A percentile compares a stretch with the other conserved stretches of the same genome.
phyloP scores from a whole-genome alignment of 2,888 invertebrate genomes.

The Orthosia gracilis region DNA sequence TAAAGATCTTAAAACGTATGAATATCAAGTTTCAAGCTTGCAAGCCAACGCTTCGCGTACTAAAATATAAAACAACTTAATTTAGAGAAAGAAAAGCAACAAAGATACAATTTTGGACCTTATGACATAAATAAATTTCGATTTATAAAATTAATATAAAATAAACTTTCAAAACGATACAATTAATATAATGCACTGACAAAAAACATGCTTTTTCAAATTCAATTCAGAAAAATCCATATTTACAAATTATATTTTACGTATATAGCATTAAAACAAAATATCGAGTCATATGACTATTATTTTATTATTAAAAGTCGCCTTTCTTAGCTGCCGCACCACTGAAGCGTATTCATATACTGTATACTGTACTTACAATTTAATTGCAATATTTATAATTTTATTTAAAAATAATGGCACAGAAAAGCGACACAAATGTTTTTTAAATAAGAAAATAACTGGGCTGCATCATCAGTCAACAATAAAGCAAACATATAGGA shows the following conservation, averaged over 20 bases:
- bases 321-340: conserved; percentile 66
- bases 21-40: too few relatives aligned
- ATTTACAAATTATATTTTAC: conserved; percentile 26
- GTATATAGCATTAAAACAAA: conserved; percentile 34
- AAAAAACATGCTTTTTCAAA: conserved; percentile 12
- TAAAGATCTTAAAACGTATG: too few relatives aligned
- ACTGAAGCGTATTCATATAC: conserved; percentile 59
- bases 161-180: conserved; percentile 32
- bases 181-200: conserved; percentile 15
- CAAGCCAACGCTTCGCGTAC: too few relatives aligned
- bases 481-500: conserved; percentile 16
- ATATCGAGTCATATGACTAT: conserved; percentile 14
- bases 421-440: conserved; percentile 4
- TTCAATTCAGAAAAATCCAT: conserved; percentile 27
- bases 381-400: conserved; percentile 36
- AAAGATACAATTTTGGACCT: conserved; percentile 27
- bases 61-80: too few relatives aligned
- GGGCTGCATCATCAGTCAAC: not conserved
- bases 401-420: conserved; percentile 48
- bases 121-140: conserved; percentile 45
- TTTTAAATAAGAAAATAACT: conserved; percentile 3
- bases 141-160: conserved; percentile 53
- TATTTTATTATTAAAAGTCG: conserved; percentile 24
- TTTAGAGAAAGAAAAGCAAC: not conserved
- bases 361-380: conserved; percentile 63